phyloP scores from a whole-genome alignment of 2,888 invertebrate genomes.

The Calameuta idolon region DNA sequence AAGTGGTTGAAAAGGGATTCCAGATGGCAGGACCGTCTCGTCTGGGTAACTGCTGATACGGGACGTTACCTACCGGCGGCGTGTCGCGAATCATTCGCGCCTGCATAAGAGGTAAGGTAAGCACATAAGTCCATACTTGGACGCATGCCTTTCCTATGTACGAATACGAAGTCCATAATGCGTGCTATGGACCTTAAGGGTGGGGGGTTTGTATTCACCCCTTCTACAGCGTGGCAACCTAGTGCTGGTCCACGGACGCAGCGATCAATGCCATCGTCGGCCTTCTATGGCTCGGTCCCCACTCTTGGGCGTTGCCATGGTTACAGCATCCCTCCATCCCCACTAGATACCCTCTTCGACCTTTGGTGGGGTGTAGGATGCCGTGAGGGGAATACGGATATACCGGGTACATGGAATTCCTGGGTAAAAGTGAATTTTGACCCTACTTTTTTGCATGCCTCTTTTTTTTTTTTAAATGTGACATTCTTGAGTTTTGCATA shows the following conservation, averaged over 20 bases:
- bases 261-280: conserved; percentile 60
- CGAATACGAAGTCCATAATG: conserved; percentile 49
- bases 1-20: neutral
- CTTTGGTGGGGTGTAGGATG: neutral
- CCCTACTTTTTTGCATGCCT: neutral
- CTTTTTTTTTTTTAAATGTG: neutral
- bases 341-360: conserved; percentile 22
- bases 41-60: conserved; percentile 49
- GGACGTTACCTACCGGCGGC: conserved; percentile 31
- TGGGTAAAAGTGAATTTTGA: conserved; percentile 25
- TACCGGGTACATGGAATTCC: conserved; percentile 36
- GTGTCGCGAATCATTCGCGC: conserved; percentile 58
- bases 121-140: conserved; percentile 56
- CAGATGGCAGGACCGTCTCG: conserved; percentile 23
- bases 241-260: conserved; percentile 55
- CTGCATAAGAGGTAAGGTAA: conserved; percentile 48
- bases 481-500: neutral
- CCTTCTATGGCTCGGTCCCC: conserved; percentile 42
- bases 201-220: conserved; percentile 54
- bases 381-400: neutral
- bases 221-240: conserved; percentile 43
- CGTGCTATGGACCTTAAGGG: conserved; percentile 39
- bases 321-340: conserved; percentile 61
- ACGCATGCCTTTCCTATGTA: conserved; percentile 47
- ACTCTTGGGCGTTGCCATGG: conserved; percentile 53